Percentiles rank a stretch among this genome's conserved stretches.
Evolutionary conservation across 1,140 invertebrate species (phyloP).

Genomic region (Adoxophyes honmai): DNA sequence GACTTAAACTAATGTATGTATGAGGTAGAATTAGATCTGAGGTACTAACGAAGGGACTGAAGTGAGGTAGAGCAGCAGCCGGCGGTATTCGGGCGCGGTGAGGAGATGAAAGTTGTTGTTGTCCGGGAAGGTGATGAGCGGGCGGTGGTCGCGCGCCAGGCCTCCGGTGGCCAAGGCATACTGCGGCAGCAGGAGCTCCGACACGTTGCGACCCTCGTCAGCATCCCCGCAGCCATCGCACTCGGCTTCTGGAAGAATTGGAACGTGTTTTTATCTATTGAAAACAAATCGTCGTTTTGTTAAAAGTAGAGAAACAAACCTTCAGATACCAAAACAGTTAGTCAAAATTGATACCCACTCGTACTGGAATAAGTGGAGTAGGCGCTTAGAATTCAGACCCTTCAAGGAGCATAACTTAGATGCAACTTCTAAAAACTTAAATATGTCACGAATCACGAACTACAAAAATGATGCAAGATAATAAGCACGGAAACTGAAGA

Average conservation of each 20-base stretch:
- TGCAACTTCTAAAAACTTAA: no score
- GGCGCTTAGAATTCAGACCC: no score
- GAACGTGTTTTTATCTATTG: no score
- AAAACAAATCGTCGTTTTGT: no score
- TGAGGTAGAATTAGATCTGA: not conserved
- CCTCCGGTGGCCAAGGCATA: conserved; percentile 94
- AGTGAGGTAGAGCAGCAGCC: conserved; percentile 95
- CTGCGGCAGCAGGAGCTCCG: conserved; percentile 89
- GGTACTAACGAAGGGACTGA: conserved; percentile 94
- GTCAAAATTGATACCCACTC: no score
- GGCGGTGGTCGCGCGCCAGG: conserved; percentile 92
- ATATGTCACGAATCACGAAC: no score
- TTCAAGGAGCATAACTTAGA: no score
- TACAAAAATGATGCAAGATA: no score
- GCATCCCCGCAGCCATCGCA: conserved; percentile 66
- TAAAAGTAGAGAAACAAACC: no score
- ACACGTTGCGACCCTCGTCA: conserved; percentile 79
- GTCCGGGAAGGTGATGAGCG: conserved; percentile 96
- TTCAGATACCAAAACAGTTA: no score
- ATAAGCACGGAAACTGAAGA: no score
- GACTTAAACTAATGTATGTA: conserved; percentile 5
- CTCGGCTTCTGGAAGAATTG: conserved; percentile 64
- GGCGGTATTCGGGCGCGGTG: conserved; percentile 91
- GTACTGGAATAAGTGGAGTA: no score
- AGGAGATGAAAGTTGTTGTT: conserved; percentile 90